Evolutionary conservation across 2,113 vertebrate species (phyloP).

Genomic region (Euleptes europaea): DNA sequence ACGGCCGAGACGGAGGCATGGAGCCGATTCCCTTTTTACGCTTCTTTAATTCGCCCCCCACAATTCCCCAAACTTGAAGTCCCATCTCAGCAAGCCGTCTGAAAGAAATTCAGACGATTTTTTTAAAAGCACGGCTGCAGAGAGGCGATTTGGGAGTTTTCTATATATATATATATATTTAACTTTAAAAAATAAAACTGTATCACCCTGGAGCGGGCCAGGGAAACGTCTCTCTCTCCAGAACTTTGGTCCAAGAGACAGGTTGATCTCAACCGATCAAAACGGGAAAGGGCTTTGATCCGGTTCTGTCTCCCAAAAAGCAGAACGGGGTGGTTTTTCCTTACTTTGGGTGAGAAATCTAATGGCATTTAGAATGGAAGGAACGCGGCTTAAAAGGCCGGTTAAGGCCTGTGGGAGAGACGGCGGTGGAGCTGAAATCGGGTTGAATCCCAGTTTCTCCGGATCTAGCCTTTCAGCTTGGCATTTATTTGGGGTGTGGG

Average conservation of each 20-base stretch:
- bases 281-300: background rate
- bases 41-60: conserved; percentile 69
- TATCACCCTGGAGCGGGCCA: too few species aligned
- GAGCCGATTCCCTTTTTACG: conserved; percentile 9
- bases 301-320: background rate
- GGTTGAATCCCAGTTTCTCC: background rate
- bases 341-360: background rate
- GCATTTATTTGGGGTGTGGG: background rate
- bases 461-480: too few species aligned
- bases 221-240: background rate
- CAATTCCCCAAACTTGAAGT: conserved; percentile 66
- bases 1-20: background rate
- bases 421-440: background rate
- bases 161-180: too few species aligned
- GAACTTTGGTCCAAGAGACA: background rate
- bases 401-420: background rate
- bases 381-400: background rate
- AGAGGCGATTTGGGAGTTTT: background rate
- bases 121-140: background rate
- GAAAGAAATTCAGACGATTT: background rate
- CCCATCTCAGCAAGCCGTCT: conserved; percentile 60
- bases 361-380: background rate
- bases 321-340: too few species aligned
- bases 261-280: rapidly evolving
- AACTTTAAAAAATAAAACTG: too few species aligned